phyloP scores from a whole-genome alignment of 2,888 invertebrate genomes.

The Euspilapteryx auroguttella region DNA sequence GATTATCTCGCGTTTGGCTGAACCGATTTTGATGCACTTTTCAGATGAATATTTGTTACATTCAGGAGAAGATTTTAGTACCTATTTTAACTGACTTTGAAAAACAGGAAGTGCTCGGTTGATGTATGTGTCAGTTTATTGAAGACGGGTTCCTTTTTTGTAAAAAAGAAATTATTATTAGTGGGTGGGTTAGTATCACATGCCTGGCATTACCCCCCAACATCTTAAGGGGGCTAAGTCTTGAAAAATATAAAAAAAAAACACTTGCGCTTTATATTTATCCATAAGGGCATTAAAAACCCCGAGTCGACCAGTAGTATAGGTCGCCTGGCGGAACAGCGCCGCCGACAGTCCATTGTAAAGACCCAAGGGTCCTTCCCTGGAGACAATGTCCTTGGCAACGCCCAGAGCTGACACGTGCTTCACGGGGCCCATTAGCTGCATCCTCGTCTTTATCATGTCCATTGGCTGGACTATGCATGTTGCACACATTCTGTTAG shows the following conservation, averaged over 20 bases:
- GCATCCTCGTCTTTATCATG: slow-evolving; percentile 92
- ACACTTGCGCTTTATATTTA: slow-evolving; percentile 49
- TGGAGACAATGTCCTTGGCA: slow-evolving; percentile 70
- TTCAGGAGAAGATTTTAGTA: no score
- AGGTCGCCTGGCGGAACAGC: slow-evolving; percentile 91
- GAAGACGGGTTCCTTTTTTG: no score
- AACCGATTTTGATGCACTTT: no score
- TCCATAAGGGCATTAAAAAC: slow-evolving; percentile 88
- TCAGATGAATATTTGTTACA: no score
- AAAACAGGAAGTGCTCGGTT: no score
- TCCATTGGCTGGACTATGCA: slow-evolving; percentile 89
- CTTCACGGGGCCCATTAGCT: slow-evolving; percentile 64
- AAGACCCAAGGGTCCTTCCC: slow-evolving; percentile 82
- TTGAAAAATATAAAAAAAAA: slow-evolving; percentile 8
- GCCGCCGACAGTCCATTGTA: slow-evolving; percentile 92
- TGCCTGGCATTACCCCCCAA: no score
- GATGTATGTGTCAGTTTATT: no score
- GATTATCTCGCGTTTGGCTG: no score
- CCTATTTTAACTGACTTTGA: no score
- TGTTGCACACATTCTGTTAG: slow-evolving; percentile 89
- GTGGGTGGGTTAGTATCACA: no score
- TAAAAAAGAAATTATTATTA: no score
- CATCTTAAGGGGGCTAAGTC: no score
- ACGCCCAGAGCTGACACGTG: slow-evolving; percentile 75
- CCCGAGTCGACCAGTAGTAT: slow-evolving; percentile 92